Base-by-base conservation (phyloP, 2,113 vertebrate genomes). In the Melanostigma gelatinosum region DNA sequence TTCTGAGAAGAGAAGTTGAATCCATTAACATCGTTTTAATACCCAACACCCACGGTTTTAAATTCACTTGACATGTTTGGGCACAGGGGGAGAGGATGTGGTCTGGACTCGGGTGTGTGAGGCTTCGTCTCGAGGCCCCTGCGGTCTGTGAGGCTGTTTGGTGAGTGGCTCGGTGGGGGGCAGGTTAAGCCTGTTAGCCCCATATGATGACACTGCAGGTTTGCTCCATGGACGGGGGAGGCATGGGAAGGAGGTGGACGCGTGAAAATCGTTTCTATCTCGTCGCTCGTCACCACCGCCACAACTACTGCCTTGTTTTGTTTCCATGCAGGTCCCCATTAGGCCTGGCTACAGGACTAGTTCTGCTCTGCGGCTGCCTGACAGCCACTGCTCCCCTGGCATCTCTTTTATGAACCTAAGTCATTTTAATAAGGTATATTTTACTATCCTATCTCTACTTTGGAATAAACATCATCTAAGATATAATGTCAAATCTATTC, bases 341-440 rank as follows among this genome's bases (percentile, higher is more conserved):
- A 87, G 77, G 67, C 64, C 44, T 8, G 71, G 86, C 79, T 70
- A 52, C 61, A 44, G 75, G 63, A 75, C 75, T 86, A 84, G 82
- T 83, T 88, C 69, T 89, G 73, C 85, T 80, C 70, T 16, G 77
- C 4, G 38, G 79, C 70, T 77, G 27, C 77, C 60, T 62, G 75
- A 90, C 82, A 86, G 69, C 85, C 80, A 88, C 84, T 72, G 88
- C 85, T 90, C 88, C 91, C 86, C 42, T 46, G 77, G 72, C 73
- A 52, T 83, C 82, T 75, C 68, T 52, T 91, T 92, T 85, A 92
- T 88, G 81, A 87, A 90, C 76, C 77, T 79, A 52, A 62, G 80
- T 91, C 75, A 85, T 84, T 93, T 93, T 91, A 91, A 91, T 86
- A 88, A 90, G 85, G 84, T 90, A 62, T 82, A 46, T 84, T 92